Evolutionary conservation across 2,113 vertebrate species (phyloP), one percentile per base, ranked within the genome.

Genomic region (Tenrec ecaudatus): DNA sequence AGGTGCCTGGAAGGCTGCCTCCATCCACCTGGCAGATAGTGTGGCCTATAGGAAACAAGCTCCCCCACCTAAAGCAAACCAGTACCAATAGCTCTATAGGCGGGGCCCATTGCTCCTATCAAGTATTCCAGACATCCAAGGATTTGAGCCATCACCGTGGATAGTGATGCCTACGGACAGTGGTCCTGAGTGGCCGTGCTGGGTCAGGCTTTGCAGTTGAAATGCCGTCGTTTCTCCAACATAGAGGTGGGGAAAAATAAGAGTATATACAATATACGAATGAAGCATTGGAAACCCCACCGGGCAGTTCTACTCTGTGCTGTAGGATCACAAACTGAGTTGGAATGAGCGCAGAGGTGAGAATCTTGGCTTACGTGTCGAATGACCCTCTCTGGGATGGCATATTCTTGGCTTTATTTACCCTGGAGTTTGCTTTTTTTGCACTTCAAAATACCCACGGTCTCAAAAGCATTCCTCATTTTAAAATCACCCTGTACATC

Each of bases 401-500:
- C 86, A 96, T 95, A 77, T 87, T 94, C 96, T 97, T 96, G 96
- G 92, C 97, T 27, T 69, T 58, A 36, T 27, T 69, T 58, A 36
- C 60, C 22, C 25, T 40, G 3, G 20, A 57, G 29, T 79, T 97
- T 83, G 92, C 96, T 95, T 97, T 95, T 97, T 53, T 83, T 60
- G 92, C 95, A 93, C 79, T 96, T 84, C 38, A 76, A 19, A 91
- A 43, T 36, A 23, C n/a, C 85, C 57, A 1, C n/a, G 69, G 82
- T 97, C 93, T 83, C 88, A 81, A 95, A 95, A 90, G 88, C 97
- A 97, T 95, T 80, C 88, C 90, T 97, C 92, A n/a, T 97, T 97
- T 97, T 98, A 96, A 96, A 97, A 92, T 97, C 95, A 90, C 97
- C 96, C 94, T 90, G 86, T 92, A 82, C 88, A 62, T 96, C 79